Conservation (phyloP, 2,797 vertebrate species). For the Gouania willdenowi region DNA sequence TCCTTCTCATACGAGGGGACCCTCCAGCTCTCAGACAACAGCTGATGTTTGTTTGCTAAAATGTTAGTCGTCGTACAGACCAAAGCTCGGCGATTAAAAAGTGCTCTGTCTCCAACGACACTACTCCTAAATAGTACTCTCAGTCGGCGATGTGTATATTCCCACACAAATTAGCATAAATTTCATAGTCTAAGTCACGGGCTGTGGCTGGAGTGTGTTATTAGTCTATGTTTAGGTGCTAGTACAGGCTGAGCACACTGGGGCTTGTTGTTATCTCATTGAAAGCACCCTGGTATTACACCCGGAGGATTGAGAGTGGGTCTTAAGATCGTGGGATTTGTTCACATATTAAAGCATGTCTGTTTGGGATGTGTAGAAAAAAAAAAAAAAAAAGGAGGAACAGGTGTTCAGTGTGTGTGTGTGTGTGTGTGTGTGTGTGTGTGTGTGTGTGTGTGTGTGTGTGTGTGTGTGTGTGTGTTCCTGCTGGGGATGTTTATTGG, state of each 20-base stretch:
- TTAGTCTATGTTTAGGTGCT: conserved; percentile 55
- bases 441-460: conserved; percentile 26
- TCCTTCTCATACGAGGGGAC: too few relatives aligned
- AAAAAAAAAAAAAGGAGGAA: too few relatives aligned
- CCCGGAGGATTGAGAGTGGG: conserved; percentile 51
- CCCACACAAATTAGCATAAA: conserved; percentile 75
- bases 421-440: conserved; percentile 30
- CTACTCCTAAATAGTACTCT: conserved; percentile 51
- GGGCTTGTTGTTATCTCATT: conserved; percentile 65
- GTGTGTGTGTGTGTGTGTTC: conserved; percentile 46
- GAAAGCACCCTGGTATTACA: conserved; percentile 62
- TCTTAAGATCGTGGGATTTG: conserved; percentile 78
- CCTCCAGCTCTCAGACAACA: conserved; percentile 18
- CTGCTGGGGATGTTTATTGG: conserved; percentile 46
- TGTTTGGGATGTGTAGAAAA: conserved; percentile 68
- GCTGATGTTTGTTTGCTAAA: conserved; percentile 33
- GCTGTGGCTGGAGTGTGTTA: conserved; percentile 55
- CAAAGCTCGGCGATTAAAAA: conserved; percentile 48
- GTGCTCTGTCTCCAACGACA: conserved; percentile 39
- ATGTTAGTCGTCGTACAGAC: conserved; percentile 39
- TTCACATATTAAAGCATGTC: conserved; percentile 72
- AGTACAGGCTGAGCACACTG: conserved; percentile 54
- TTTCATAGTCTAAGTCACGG: conserved; percentile 70
- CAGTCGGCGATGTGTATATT: conserved; percentile 55
- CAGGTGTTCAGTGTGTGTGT: conserved; percentile 74